Percentiles rank a stretch among this genome's conserved stretches.
Conservation (phyloP, 2,888 invertebrate species). For the Aspidiotus destructor region DNA sequence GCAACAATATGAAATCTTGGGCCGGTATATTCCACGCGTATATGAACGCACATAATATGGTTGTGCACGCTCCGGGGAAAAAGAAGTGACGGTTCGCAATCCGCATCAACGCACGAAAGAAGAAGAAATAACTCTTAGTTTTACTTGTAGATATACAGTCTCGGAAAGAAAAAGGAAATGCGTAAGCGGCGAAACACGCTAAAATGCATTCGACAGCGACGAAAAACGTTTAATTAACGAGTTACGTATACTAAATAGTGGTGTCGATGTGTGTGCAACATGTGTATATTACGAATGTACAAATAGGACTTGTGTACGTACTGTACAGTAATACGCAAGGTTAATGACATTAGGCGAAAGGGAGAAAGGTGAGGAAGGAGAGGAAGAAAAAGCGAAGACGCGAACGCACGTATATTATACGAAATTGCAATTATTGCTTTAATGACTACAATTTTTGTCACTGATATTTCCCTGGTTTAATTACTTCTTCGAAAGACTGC, state of each 20-base stretch:
- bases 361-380: conserved; percentile 1
- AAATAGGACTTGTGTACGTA: background rate
- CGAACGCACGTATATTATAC: background rate
- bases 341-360: background rate
- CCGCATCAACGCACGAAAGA: too few relatives aligned
- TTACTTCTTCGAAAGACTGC: background rate
- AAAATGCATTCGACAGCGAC: conserved; percentile 2
- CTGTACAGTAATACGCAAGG: background rate
- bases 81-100: too few relatives aligned
- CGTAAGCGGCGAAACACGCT: background rate
- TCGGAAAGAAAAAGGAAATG: background rate
- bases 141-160: background rate
- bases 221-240: conserved; percentile 4
- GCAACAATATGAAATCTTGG: too few relatives aligned
- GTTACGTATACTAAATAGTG: background rate
- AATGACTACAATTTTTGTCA: background rate
- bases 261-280: too few relatives aligned
- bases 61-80: too few relatives aligned
- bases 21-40: too few relatives aligned
- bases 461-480: background rate
- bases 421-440: background rate
- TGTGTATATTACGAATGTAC: background rate
- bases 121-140: background rate
- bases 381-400: background rate
- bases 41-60: too few relatives aligned